phyloP scores from a whole-genome alignment of 2,113 vertebrate genomes.

The Guaruba guarouba region DNA sequence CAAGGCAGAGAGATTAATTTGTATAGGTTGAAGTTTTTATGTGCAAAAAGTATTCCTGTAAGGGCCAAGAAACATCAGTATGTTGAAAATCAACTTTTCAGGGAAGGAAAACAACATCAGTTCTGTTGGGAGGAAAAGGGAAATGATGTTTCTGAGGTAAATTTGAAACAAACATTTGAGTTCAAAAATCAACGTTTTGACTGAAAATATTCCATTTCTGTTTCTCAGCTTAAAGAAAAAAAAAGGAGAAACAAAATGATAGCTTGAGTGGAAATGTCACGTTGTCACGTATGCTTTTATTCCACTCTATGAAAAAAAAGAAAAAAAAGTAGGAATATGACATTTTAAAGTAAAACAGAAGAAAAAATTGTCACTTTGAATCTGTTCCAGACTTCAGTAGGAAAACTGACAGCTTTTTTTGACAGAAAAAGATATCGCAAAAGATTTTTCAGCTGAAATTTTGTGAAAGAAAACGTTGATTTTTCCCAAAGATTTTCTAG shows the following conservation, averaged over 20 bases:
- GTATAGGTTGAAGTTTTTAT: neutral
- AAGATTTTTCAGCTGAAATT: constrained; percentile 38
- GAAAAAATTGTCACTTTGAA: constrained; percentile 22
- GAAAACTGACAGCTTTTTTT: constrained; percentile 51
- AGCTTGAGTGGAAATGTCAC: constrained; percentile 3
- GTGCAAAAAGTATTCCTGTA: neutral
- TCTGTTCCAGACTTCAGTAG: constrained; percentile 31
- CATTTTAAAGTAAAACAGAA: constrained; percentile 38
- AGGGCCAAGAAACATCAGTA: neutral
- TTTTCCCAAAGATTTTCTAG: neutral
- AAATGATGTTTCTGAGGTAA: neutral
- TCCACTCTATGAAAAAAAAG: neutral
- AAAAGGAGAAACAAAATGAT: neutral
- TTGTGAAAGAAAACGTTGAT: neutral
- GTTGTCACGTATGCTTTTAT: neutral
- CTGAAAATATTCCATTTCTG: constrained; percentile 15
- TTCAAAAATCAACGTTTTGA: constrained; percentile 12
- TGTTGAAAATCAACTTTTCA: neutral
- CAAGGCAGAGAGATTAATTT: neutral
- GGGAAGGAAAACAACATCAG: neutral
- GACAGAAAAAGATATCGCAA: constrained; percentile 13
- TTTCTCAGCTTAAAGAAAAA: neutral
- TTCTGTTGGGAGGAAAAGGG: neutral
- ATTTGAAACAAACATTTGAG: neutral
- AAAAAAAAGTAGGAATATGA: neutral